These are phyloP conservation scores for Cryptophagus acutangulus DNA, from an alignment of 2,888 invertebrate species.

Conservation along the genomic window DNA sequence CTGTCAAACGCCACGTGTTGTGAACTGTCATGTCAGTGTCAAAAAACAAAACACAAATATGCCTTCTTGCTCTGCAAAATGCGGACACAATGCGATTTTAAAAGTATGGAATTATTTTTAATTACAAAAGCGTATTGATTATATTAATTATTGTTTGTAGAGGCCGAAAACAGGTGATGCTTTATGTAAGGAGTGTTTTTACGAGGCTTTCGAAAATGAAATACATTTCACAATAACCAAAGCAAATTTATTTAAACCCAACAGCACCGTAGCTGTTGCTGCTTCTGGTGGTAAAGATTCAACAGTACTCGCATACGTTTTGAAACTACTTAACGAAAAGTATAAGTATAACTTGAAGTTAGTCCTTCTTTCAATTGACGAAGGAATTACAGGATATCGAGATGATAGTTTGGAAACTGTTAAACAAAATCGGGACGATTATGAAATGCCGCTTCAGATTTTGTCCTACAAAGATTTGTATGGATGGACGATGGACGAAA, in stretches of 20 bases:
- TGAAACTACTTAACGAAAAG: constrained; percentile 86
- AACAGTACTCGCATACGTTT: constrained; percentile 90
- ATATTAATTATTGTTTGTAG: constrained; percentile 51
- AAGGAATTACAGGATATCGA: constrained; percentile 93
- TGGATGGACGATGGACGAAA: constrained; percentile 99
- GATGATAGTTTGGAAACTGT: constrained; percentile 97
- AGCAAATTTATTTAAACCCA: constrained; percentile 74
- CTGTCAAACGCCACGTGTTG: too few species aligned
- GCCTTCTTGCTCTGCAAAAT: constrained; percentile 67
- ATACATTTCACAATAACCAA: constrained; percentile 85
- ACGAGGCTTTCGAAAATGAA: constrained; percentile 88
- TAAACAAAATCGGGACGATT: constrained; percentile 89
- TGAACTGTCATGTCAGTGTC: too few species aligned
- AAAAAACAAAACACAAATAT: too few species aligned
- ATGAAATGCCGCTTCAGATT: constrained; percentile 88
- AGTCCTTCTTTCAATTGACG: constrained; percentile 92
- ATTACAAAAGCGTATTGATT: not conserved
- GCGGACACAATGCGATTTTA: constrained; percentile 69
- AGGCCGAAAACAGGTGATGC: constrained; percentile 88
- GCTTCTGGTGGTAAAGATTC: constrained; percentile 96
- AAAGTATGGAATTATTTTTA: constrained; percentile 55
- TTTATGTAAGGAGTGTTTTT: constrained; percentile 93
- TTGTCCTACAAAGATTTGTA: constrained; percentile 95
- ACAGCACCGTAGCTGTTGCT: constrained; percentile 86
- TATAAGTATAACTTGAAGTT: constrained; percentile 88